Evolutionary conservation across 35 echinoderm and acorn worm species (phyloP).

Genomic region (Holothuria glaberrima): DNA sequence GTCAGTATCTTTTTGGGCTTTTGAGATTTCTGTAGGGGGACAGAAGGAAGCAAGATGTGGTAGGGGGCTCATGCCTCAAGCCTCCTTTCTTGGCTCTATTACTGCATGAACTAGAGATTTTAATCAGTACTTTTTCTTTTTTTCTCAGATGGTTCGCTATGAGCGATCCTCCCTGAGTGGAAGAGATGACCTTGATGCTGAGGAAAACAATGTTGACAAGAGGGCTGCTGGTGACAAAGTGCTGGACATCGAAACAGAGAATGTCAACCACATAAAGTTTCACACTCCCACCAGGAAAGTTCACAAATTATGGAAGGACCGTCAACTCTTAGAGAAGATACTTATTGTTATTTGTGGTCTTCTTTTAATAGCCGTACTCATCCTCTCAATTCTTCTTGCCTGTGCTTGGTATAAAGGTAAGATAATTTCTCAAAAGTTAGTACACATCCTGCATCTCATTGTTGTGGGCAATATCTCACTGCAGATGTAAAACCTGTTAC

Average conservation of each 20-base stretch:
- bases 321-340: conserved; percentile 71
- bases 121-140: background rate
- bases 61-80: too few species aligned
- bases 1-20: too few species aligned
- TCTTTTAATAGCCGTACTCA: conserved; percentile 73
- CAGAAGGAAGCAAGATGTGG: too few species aligned
- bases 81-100: too few species aligned
- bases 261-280: conserved; percentile 39
- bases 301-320: conserved; percentile 59
- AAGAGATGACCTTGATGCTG: conserved; percentile 69
- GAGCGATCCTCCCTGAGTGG: conserved; percentile 91
- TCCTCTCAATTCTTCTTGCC: conserved; percentile 71
- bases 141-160: conserved; percentile 87
- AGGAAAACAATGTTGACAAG: conserved; percentile 47
- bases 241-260: conserved; percentile 50
- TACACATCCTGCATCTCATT: background rate
- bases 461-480: background rate
- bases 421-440: background rate
- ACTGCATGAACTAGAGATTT: too few species aligned
- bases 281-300: conserved; percentile 49
- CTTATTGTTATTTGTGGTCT: conserved; percentile 73
- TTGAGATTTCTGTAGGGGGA: too few species aligned
- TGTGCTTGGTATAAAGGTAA: conserved; percentile 68
- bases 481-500: background rate
- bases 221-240: conserved; percentile 50